Evolutionary conservation across 2,888 invertebrate genomes (phyloP).

Genomic region (Leucoptera coffeella): DNA sequence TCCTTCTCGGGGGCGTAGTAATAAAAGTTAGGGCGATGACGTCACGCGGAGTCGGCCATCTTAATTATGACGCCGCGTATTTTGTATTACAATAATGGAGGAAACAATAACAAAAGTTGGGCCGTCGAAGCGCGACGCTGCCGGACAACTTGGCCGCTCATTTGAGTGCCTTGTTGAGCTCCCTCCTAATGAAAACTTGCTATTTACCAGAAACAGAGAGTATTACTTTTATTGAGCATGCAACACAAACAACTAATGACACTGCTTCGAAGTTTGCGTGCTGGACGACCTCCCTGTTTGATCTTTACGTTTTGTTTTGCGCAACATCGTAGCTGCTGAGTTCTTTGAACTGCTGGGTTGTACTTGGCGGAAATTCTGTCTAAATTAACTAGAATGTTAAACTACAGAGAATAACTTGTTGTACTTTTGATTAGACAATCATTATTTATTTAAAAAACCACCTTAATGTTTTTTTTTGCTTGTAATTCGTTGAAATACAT

Average conservation of each 20-base stretch:
- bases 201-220: constrained; percentile 28
- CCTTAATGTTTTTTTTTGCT: too few relatives aligned
- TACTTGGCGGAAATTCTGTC: too few relatives aligned
- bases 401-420: too few relatives aligned
- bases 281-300: background rate
- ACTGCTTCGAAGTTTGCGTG: background rate
- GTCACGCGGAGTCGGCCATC: constrained; percentile 38
- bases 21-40: constrained; percentile 38
- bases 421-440: too few relatives aligned
- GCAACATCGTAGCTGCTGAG: too few relatives aligned
- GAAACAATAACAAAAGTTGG: constrained; percentile 50
- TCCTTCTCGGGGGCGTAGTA: constrained; percentile 25
- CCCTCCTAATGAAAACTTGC: constrained; percentile 42
- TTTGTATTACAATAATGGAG: constrained; percentile 51
- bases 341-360: too few relatives aligned
- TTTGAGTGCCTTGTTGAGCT: constrained; percentile 41
- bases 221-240: constrained; percentile 26
- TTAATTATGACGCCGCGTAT: constrained; percentile 46
- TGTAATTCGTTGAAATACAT: too few relatives aligned
- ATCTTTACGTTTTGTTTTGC: constrained; percentile 1
- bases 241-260: constrained; percentile 12
- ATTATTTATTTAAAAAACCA: too few relatives aligned
- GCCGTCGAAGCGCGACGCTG: constrained; percentile 19
- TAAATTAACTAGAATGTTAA: too few relatives aligned
- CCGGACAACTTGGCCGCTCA: constrained; percentile 30